Evolutionary conservation across 2,888 invertebrate genomes (phyloP), one percentile per base, ranked within the genome.

Genomic region (Acronicta aceris): DNA sequence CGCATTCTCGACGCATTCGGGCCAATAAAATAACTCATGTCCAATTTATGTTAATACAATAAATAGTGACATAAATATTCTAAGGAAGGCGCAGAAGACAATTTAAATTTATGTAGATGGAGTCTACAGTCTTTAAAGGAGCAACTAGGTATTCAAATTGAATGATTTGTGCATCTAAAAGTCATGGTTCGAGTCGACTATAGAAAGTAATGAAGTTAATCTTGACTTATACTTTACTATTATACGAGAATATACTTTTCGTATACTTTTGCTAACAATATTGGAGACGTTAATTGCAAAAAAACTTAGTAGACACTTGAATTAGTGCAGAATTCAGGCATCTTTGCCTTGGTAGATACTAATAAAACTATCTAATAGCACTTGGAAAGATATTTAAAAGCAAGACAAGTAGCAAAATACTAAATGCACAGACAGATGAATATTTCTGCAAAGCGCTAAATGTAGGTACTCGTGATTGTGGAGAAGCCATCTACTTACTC

Each of bases 1-100:
- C 84, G 90, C 85, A 84, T 88, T 88, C 90, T 87, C 89, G 84
- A 81, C 84, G 90, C 91, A 90, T 90, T 93, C 86, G 81, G 86
- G 78, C 86, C 85, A 91, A 91, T 94, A 93, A 94, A 94, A 94
- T 94, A 94, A 94, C 91, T 94, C 94, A 94, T 86, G 94, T 92
- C 91, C 93, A 94, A 94, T 94, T 94, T 94, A 94, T 94, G 93
- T 94, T 94, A 94, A 93, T 94, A 93, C 90, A 91, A 94, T 94
- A 94, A 94, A 94, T 93, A 93, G 88, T 89, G 82, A 88, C 91
- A 94, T 94, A 94, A 94, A 94, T 94, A 92, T 85, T 83, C 81
- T 82, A 84, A 88, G 65, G 65, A 89, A 88, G 86, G 83, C 84
- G 80, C 85, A 85, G 87, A 88, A 90, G 89, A 89, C 89, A 89